Evolutionary conservation across 2,888 invertebrate genomes (phyloP).

Genomic region (Adineta ricciae): DNA sequence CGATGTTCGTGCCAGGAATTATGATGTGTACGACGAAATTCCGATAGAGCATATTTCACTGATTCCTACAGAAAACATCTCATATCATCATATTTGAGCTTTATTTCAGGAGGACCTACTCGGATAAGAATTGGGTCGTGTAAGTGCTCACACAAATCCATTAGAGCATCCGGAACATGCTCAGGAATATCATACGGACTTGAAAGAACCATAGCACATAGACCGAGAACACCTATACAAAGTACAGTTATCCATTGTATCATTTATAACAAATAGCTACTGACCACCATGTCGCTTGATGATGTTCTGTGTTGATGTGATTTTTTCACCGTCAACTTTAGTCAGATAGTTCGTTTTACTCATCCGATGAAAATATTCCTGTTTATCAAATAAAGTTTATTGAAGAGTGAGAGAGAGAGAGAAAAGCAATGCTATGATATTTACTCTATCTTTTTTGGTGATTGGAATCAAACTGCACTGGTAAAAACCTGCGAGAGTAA

Average conservation of each 20-base stretch:
- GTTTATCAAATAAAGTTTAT: no score
- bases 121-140: conserved; percentile 80
- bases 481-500: background rate
- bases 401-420: no score
- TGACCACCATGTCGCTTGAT: no score
- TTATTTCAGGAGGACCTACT: conserved; percentile 52
- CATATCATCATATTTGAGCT: background rate
- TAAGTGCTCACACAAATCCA: conserved; percentile 67
- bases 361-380: no score
- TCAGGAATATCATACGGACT: conserved; percentile 76
- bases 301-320: no score
- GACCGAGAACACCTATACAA: conserved; percentile 64
- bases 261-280: no score
- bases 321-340: no score
- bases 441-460: no score
- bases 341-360: no score
- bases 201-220: conserved; percentile 75
- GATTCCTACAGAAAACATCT: conserved; percentile 60
- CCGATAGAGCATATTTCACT: conserved; percentile 70
- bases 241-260: no score
- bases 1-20: conserved; percentile 82
- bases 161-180: conserved; percentile 66
- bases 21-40: conserved; percentile 82
- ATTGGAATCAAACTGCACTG: background rate
- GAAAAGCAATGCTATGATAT: no score